A percentile compares a stretch with the other conserved stretches of the same genome.
Conservation (phyloP, 2,797 vertebrate species). For the Telmatherina bonti region DNA sequence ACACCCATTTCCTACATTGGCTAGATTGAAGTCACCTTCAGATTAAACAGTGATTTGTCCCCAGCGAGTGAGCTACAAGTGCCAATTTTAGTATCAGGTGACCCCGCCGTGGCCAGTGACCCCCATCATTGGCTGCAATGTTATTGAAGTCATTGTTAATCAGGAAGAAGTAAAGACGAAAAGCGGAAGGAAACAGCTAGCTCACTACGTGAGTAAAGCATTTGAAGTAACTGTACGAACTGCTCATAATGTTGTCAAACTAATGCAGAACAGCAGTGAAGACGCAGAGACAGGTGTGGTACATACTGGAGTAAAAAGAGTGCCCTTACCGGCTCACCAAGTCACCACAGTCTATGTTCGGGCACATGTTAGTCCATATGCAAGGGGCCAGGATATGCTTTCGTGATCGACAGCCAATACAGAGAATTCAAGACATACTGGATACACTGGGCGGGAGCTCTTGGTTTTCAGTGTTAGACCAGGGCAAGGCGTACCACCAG, state of each 20-base stretch:
- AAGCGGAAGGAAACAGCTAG: not conserved
- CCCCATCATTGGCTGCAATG: constrained; percentile 8
- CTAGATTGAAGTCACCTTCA: constrained; percentile 22
- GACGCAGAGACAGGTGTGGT: constrained; percentile 8
- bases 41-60: not conserved
- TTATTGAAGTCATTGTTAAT: constrained; percentile 6
- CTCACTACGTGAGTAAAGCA: constrained; percentile 21
- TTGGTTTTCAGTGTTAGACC: constrained; percentile 40
- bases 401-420: constrained; percentile 58
- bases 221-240: constrained; percentile 7
- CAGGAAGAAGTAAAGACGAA: not conserved
- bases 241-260: constrained; percentile 3
- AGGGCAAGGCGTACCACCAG: constrained; percentile 45
- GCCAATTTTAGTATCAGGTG: constrained; percentile 14
- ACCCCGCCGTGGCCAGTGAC: constrained; percentile 20
- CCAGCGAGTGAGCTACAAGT: not conserved
- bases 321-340: constrained; percentile 8
- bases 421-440: constrained; percentile 67
- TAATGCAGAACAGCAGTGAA: not conserved
- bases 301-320: constrained; percentile 1
- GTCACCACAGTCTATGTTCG: constrained; percentile 7
- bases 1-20: constrained; percentile 22
- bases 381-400: constrained; percentile 27
- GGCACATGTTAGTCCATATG: constrained; percentile 1
- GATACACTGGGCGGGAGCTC: constrained; percentile 56